Evolutionary conservation across 2,113 vertebrate species (phyloP).

Genomic region (Bungarus multicinctus): DNA sequence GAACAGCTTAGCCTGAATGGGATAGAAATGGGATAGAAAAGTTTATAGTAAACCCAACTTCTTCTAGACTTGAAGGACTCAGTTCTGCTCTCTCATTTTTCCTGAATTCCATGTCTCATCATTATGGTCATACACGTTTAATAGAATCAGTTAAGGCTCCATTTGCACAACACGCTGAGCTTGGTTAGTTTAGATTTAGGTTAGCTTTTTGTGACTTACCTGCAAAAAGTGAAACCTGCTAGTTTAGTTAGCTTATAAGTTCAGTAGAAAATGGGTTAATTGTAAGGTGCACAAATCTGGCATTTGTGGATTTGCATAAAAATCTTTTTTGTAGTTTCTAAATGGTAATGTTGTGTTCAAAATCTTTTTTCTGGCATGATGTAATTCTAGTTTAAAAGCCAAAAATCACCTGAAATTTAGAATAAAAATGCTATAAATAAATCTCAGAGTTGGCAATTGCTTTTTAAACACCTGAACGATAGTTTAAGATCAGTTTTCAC

Average conservation of each 20-base stretch:
- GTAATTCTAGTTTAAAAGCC: neutral
- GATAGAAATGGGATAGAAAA: neutral
- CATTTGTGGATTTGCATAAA: neutral
- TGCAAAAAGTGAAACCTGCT: neutral
- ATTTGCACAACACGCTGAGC: neutral
- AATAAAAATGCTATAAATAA: neutral
- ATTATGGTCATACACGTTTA: neutral
- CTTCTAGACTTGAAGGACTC: neutral
- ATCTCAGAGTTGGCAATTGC: neutral
- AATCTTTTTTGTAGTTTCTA: neutral
- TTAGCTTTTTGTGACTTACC: neutral
- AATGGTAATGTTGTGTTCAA: neutral
- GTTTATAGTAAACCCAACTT: neutral
- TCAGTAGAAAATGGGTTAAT: neutral
- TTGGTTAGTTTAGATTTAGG: neutral
- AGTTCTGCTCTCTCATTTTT: neutral
- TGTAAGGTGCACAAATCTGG: neutral
- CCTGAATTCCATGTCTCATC: neutral
- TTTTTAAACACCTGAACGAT: neutral
- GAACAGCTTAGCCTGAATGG: neutral
- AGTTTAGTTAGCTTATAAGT: neutral
- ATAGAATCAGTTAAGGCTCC: neutral
- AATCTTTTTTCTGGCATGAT: neutral
- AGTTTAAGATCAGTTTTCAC: neutral
- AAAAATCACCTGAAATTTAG: neutral